A percentile compares a stretch with the other conserved stretches of the same genome.
phyloP scores from a whole-genome alignment of 2,888 invertebrate species.

The Steinernema scapterisci region DNA sequence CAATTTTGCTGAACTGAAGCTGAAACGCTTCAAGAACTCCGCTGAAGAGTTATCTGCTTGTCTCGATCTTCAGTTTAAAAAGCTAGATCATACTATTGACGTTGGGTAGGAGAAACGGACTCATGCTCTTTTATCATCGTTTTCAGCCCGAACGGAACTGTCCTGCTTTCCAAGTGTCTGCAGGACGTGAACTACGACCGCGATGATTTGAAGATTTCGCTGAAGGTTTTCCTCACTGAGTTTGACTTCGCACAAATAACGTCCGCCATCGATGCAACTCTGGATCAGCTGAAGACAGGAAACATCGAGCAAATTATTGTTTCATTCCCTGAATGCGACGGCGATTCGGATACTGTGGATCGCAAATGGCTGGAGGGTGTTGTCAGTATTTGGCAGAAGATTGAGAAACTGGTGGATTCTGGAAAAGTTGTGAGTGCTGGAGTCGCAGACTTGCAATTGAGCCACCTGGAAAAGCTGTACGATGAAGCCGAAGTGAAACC shows the following conservation, averaged over 20 bases:
- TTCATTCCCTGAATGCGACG: conserved; percentile 55
- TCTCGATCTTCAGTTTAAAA: conserved; percentile 60
- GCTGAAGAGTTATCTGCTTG: conserved; percentile 66
- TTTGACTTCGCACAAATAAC: conserved; percentile 53
- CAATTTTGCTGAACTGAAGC: conserved; percentile 64
- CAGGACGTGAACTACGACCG: conserved; percentile 59
- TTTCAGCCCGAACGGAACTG: conserved; percentile 58
- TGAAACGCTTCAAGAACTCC: conserved; percentile 60
- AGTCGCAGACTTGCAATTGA: conserved; percentile 61
- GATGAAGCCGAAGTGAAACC: conserved; percentile 53
- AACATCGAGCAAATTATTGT: conserved; percentile 63
- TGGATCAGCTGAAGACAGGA: conserved; percentile 58
- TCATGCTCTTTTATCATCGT: too few relatives aligned
- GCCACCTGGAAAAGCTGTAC: conserved; percentile 48
- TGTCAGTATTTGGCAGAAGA: conserved; percentile 45
- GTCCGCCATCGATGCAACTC: conserved; percentile 52
- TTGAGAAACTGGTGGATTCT: conserved; percentile 52
- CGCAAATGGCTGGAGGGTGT: conserved; percentile 50
- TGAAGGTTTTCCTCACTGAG: conserved; percentile 54
- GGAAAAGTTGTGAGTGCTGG: conserved; percentile 60
- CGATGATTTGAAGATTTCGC: conserved; percentile 66
- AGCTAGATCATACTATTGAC: conserved; percentile 51
- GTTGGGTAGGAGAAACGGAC: conserved; percentile 46
- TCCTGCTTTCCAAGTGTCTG: conserved; percentile 60
- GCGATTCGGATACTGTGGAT: conserved; percentile 31